phyloP scores from a whole-genome alignment of 2,113 vertebrate genomes.

The Hiodon tergisus region DNA sequence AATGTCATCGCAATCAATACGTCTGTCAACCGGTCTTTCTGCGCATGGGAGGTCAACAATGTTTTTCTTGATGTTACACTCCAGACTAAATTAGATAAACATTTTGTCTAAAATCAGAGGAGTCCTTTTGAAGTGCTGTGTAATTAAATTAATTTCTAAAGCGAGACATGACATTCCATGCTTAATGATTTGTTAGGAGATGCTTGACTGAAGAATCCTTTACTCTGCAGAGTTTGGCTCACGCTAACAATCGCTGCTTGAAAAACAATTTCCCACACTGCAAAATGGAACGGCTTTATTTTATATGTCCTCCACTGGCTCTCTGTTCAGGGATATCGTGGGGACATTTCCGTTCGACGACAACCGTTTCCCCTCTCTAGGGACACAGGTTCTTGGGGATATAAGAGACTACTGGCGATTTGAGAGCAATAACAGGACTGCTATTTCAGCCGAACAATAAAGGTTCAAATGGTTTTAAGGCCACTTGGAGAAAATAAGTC shows the following conservation, averaged over 20 bases:
- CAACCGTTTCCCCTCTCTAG: conserved; percentile 5
- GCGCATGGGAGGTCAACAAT: conserved; percentile 16
- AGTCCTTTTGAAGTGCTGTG: conserved; percentile 20
- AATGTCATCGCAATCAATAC: not conserved
- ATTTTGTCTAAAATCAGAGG: conserved; percentile 30
- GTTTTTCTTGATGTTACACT: conserved; percentile 15
- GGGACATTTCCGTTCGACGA: not conserved
- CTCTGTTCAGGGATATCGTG: no score
- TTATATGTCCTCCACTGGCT: not conserved
- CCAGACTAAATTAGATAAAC: conserved; percentile 34
- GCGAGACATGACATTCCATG: conserved; percentile 26
- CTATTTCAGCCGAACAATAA: no score
- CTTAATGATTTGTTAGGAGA: conserved; percentile 5
- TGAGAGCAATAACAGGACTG: no score
- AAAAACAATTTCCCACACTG: not conserved
- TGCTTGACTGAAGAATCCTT: conserved; percentile 19
- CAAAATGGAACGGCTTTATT: not conserved
- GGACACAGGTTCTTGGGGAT: conserved; percentile 3
- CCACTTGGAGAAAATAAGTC: no score
- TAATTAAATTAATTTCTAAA: conserved; percentile 27
- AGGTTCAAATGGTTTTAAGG: no score
- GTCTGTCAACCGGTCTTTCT: not conserved
- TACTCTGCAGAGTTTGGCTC: conserved; percentile 20
- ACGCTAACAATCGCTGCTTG: conserved; percentile 8
- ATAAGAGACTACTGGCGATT: conserved; percentile 18